Evolutionary conservation across 1,140 invertebrate genomes (phyloP), one percentile per base, ranked within the genome.

Genomic region (Drosophila chauvacae): DNA sequence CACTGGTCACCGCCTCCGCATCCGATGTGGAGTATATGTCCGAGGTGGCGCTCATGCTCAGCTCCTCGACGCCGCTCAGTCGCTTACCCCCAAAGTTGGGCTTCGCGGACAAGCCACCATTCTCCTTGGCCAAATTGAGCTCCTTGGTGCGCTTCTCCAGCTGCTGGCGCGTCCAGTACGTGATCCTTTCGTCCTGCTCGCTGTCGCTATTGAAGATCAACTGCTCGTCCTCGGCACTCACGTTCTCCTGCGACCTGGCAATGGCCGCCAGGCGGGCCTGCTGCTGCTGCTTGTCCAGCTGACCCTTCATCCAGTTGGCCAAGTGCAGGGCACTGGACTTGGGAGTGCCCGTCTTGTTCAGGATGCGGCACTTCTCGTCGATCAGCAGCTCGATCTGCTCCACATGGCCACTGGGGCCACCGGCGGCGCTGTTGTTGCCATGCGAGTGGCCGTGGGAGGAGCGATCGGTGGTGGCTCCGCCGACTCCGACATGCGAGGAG

Each of bases 91-190:
- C 92, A 7, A 91, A 87, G 55, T 92, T 91, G 26, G 92, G 92
- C 44, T 92, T 84, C 45, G 93, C 93, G 11, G 92, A 91, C 2
- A 84, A 76, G 7, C 58, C 64, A 7, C 84, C 85, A 91, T 94
- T 84, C 78, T 88, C 93, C 23, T 86, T 87, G 79, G 82, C 63
- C 64, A 95, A 84, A 64, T 95, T 94, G n/a, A 96, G 86, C 87
- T 96, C 95, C 86, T 94, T 94, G 18, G 94, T 95, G 56, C 95
- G 93, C 74, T 95, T 95, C 73, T 95, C 93, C 69, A 96, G 84
- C 87, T 95, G 95, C 84, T 95, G 95, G 23, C 94, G 93, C 45
- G 95, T 96, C 96, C 96, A 97, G 56, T 95, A 94, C 58, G 95
- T 95, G 35, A 92, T 92, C 11, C 93, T 91, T 91, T 95, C 92